Percentiles rank a stretch among this genome's conserved stretches.
Evolutionary conservation across 2,113 vertebrate genomes (phyloP).

Genomic region (Edolisoma coerulescens): DNA sequence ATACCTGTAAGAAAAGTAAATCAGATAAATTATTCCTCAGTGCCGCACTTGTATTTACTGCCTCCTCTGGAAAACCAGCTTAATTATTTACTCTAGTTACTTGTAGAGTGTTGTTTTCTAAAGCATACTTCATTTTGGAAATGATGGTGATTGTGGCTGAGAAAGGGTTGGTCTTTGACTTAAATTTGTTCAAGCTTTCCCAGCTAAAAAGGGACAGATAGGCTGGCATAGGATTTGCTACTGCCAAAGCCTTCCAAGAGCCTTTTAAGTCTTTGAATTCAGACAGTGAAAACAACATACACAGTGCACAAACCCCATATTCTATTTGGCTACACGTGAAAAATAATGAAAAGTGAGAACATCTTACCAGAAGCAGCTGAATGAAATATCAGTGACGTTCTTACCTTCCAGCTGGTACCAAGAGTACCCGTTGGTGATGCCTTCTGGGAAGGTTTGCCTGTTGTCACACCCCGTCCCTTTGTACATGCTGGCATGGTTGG

Average conservation of each 20-base stretch:
- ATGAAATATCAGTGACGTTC: not conserved
- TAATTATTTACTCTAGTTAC: not conserved
- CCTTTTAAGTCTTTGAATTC: not conserved
- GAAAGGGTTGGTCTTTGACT: not conserved
- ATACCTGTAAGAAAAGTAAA: not conserved
- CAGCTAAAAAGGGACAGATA: not conserved
- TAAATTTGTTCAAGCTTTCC: not conserved
- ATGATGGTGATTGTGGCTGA: not conserved
- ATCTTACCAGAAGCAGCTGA: not conserved
- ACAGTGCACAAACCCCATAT: not conserved
- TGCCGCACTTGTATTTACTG: not conserved
- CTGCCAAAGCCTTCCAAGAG: not conserved
- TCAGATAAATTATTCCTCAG: not conserved
- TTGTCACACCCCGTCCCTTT: constrained; percentile 68
- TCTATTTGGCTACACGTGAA: not conserved
- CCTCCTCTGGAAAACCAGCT: not conserved
- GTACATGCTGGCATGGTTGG: constrained; percentile 81
- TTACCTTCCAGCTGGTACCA: constrained; percentile 91
- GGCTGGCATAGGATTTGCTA: not conserved
- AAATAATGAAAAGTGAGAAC: not conserved
- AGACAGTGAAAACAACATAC: not conserved
- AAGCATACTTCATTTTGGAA: not conserved
- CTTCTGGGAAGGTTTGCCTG: constrained; percentile 68
- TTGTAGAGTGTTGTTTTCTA: not conserved
- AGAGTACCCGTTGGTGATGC: constrained; percentile 86